These are phyloP conservation scores for Chymomyza procnemis DNA, from an alignment of 2,888 invertebrate species.

Conservation along the genomic window DNA sequence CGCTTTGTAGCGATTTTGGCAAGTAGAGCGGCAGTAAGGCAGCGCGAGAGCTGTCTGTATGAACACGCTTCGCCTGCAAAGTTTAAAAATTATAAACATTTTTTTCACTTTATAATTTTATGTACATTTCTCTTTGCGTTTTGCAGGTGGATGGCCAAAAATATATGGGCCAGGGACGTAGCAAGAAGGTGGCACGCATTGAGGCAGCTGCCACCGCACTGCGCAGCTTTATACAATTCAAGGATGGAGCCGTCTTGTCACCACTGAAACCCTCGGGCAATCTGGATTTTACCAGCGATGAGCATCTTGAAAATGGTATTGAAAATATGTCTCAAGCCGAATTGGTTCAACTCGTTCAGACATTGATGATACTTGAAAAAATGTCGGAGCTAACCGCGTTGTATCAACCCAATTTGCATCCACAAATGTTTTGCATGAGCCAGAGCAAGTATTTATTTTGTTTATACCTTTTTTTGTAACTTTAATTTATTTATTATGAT, in stretches of 20 bases:
- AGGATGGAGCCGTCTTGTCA: slow-evolving; percentile 77
- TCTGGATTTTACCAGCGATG: slow-evolving; percentile 80
- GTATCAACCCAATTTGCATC: slow-evolving; percentile 62
- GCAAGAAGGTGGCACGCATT: slow-evolving; percentile 81
- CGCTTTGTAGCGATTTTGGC: too few species aligned
- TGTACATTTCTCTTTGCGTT: background rate
- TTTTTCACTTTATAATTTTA: too few species aligned
- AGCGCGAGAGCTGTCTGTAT: too few species aligned
- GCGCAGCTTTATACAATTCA: slow-evolving; percentile 82
- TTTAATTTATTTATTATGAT: slow-evolving; percentile 33
- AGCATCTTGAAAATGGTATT: slow-evolving; percentile 79
- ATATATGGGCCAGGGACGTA: slow-evolving; percentile 81
- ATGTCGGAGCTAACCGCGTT: slow-evolving; percentile 64
- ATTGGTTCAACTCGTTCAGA: slow-evolving; percentile 71
- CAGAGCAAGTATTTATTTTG: slow-evolving; percentile 78
- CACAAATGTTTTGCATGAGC: slow-evolving; percentile 75
- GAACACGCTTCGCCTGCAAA: too few species aligned
- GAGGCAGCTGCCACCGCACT: slow-evolving; percentile 81
- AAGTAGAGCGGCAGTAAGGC: too few species aligned
- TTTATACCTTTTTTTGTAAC: slow-evolving; percentile 55
- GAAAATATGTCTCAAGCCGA: slow-evolving; percentile 55
- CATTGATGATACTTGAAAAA: slow-evolving; percentile 72
- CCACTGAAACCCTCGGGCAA: slow-evolving; percentile 77
- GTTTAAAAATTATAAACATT: too few species aligned
- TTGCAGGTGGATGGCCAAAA: slow-evolving; percentile 80